Base-by-base conservation (phyloP, 2,797 vertebrate species). In the Nothura maculosa region DNA sequence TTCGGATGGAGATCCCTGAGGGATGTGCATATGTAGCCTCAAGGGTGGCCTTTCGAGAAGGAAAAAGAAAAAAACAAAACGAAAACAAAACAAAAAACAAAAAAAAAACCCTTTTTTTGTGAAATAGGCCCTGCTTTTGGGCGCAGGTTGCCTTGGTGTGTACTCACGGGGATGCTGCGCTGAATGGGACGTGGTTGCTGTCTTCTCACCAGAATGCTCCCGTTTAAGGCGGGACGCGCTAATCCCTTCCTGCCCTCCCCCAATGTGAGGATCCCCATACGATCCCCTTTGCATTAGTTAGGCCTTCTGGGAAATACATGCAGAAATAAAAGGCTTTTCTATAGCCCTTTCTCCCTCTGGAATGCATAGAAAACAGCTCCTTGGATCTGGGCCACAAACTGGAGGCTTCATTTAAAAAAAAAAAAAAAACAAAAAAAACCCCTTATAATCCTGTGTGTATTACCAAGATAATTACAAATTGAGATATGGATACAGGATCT, bases 261-360 rank as follows among this genome's bases (percentile, higher is more conserved):
- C 83, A 61, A 87, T 48, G 93, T 78, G 91, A 92, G 78, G 80
- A 84, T 72, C 72, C 68, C 47, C 81, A 90, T 95, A 85, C 48
- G 12, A 92, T 96, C 94, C 87, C 90, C 94, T 86, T 85, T 75
- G 85, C 91, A 82, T 92, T 94, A 93, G 83, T 90, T 88, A 87
- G 91, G 91, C 72, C 94, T 96, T 95, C 88, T 96, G 96, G 95
- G 96, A 96, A 95, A 95, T 95, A 91, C 81, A 86, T 90, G 83
- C 74, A 90, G 91, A 86, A 95, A 93, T 93, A 86, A 96, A 96
- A 94, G 93, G 74, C 93, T 91, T 94, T 96, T 96, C 90, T 95
- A 79, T 86, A 91, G 85, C 78, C 87, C 28, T 86, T 94, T 96
- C 81, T 96, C 95, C 91, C 88, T 88, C 75, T 92, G 93, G 94